phyloP scores from a whole-genome alignment of 2,797 vertebrate species.

The Leucoraja ocellata region DNA sequence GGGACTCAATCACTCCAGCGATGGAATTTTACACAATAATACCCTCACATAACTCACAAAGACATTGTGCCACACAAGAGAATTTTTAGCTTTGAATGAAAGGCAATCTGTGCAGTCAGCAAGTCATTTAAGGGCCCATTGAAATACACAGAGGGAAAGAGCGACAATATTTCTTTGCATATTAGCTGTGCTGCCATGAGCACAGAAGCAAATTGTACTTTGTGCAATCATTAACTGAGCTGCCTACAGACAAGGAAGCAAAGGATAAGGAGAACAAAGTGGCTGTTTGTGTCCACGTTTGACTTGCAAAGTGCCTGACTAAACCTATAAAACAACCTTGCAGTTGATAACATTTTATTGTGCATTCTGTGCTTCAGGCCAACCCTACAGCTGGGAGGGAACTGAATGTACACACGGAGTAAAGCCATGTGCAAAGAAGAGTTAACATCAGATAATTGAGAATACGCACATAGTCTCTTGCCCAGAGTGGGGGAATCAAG shows the following conservation, averaged over 20 bases:
- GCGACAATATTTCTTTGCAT: background rate
- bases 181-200: background rate
- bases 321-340: background rate
- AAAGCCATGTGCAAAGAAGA: background rate
- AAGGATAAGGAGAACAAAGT: constrained; percentile 21
- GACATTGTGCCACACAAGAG: no score
- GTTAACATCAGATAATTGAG: background rate
- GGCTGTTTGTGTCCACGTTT: constrained; percentile 5
- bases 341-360: background rate
- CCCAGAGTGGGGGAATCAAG: no score
- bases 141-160: background rate
- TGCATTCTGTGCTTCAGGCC: background rate
- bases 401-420: background rate
- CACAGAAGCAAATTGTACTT: background rate
- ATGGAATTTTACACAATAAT: no score
- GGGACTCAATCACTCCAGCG: no score
- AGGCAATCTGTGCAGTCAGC: background rate
- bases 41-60: no score
- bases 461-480: background rate
- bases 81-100: background rate
- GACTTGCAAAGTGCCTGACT: background rate
- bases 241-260: background rate
- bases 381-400: background rate
- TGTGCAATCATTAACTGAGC: constrained; percentile 9
- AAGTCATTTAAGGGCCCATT: background rate